Evolutionary conservation across 2,113 vertebrate genomes (phyloP).

Genomic region (Paradoxurus hermaphroditus): DNA sequence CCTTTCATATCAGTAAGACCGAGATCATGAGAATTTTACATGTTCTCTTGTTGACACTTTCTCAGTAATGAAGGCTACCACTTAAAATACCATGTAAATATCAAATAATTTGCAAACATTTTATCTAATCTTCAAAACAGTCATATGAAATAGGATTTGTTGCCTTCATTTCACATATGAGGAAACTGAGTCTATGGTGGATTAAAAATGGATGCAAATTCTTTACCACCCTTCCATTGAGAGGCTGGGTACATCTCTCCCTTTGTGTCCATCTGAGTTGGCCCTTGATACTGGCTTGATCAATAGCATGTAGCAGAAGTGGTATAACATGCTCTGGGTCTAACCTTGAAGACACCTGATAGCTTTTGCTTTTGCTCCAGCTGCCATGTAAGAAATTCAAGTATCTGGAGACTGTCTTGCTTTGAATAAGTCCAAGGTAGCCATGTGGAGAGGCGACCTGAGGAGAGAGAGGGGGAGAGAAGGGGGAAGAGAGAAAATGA

Average conservation of each 20-base stretch:
- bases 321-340: neutral
- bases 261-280: neutral
- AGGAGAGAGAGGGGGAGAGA: neutral
- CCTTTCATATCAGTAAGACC: neutral
- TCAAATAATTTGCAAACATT: neutral
- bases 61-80: neutral
- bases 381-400: neutral
- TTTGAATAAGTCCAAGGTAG: neutral
- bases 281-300: neutral
- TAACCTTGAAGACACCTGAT: neutral
- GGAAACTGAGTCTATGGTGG: neutral
- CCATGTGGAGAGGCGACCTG: neutral
- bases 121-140: neutral
- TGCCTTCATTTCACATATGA: neutral
- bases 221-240: neutral
- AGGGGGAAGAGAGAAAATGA: too few relatives aligned
- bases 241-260: neutral
- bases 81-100: neutral
- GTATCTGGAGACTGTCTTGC: neutral
- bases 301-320: too few relatives aligned
- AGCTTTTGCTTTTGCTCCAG: slow-evolving; percentile 23
- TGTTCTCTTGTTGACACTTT: neutral
- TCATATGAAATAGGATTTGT: neutral
- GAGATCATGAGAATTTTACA: neutral
- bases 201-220: neutral